Base-by-base conservation (phyloP, 1,140 invertebrate genomes). In the Drosophila neocordata region DNA sequence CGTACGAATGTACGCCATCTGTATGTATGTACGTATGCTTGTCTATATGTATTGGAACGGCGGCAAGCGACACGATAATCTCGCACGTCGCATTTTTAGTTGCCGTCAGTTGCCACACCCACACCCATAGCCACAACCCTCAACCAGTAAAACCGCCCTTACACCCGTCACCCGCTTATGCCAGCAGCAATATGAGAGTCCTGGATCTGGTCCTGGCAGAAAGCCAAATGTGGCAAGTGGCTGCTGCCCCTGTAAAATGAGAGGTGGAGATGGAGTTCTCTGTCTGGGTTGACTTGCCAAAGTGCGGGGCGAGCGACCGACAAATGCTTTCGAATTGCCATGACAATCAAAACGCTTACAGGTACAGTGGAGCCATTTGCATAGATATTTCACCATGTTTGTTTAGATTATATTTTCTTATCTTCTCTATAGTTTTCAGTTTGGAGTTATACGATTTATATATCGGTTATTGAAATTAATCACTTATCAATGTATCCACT, bases 161-260 rank as follows among this genome's bases (percentile, higher is more conserved):
- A 37, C 73, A 59, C 48, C 65, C 48, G 34, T n/a, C 55, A 52
- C 13, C 60, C 24, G 57, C 44, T 48, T 24, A 22, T 27, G 13
- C 72, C 38, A 57, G 58, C 52, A 48, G 64, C 13, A 12, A n/a
- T 71, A 60, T 71, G 63, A 74, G 71, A 74, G 71, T 74, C 57
- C 72, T 68, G 72, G 72, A 75, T 75, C 72, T 70, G 71, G 75
- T 88, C 60, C 83, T 87, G 82, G 83, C 83, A 88, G 69, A 83
- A 88, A 88, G 83, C 83, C 83, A 88, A 88, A 88, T 88, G 84
- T 84, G 84, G 84, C 83, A 87, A 89, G 84, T 88, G 81, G 83
- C 84, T 84, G 76, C 77, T 69, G 79, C 74, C 64, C 61, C 57
- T 52, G 65, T 27, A 34, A 56, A 31, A 52, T 0, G 63, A 20